A percentile compares a stretch with the other conserved stretches of the same genome.
These are phyloP conservation scores for Pristionchus japonicus DNA, from an alignment of 2,888 invertebrate genomes.

Conservation along the genomic window DNA sequence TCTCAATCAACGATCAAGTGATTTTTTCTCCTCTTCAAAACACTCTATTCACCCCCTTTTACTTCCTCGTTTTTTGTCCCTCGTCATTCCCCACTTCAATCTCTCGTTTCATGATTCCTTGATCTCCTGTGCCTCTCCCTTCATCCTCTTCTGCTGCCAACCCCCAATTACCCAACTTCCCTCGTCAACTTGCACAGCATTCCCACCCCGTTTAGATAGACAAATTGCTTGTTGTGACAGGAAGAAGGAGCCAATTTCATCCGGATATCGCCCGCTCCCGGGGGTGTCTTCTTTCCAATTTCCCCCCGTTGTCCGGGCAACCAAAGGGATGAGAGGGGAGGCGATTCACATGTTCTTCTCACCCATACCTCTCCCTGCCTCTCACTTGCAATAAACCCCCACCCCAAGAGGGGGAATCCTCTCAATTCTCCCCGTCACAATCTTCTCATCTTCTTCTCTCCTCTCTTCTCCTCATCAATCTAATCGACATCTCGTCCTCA, in stretches of 20 bases:
- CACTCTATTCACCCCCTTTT: neutral
- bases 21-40: neutral
- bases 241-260: neutral
- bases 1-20: neutral
- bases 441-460: too few species aligned
- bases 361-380: conserved; percentile 2
- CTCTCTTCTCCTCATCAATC: neutral
- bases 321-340: neutral
- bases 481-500: conserved; percentile 2
- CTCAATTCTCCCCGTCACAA: neutral
- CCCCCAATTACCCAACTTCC: neutral
- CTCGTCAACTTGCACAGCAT: neutral
- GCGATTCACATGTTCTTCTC: conserved; percentile 14
- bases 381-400: neutral
- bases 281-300: conserved; percentile 9
- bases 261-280: neutral
- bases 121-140: neutral
- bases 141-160: neutral
- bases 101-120: too few species aligned
- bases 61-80: neutral
- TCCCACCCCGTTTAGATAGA: neutral
- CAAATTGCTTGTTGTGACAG: neutral
- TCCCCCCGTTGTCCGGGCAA: neutral
- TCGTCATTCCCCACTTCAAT: too few species aligned
- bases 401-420: neutral